These are phyloP conservation scores for Anoplolepis gracilipes DNA, from an alignment of 1,140 invertebrate species.

Conservation along the genomic window DNA sequence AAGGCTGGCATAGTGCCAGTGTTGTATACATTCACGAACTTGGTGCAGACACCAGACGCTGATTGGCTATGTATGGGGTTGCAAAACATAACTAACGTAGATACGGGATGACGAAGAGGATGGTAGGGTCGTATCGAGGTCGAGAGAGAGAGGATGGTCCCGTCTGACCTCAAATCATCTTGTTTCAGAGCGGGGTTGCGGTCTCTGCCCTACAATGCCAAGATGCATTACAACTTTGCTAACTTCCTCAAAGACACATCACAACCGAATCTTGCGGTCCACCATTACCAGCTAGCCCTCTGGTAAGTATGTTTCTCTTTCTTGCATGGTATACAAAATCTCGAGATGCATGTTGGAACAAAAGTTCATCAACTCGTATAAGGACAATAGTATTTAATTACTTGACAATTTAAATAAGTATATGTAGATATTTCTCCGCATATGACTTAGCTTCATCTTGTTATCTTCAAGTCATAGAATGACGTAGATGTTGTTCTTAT, in stretches of 20 bases:
- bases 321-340: neutral
- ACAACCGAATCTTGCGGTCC: conserved; percentile 89
- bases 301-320: conserved; percentile 87
- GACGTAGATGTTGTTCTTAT: neutral
- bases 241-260: conserved; percentile 93
- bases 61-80: conserved; percentile 42
- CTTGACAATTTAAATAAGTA: neutral
- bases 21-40: conserved; percentile 24
- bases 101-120: conserved; percentile 57
- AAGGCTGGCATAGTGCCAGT: conserved; percentile 71
- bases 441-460: neutral
- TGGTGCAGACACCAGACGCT: neutral
- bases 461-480: neutral
- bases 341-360: neutral
- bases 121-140: conserved; percentile 42
- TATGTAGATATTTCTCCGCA: neutral
- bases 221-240: conserved; percentile 96
- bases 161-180: conserved; percentile 66
- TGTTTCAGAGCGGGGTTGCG: conserved; percentile 92
- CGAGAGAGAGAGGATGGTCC: conserved; percentile 18
- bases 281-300: conserved; percentile 93
- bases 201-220: conserved; percentile 94
- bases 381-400: neutral
- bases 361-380: neutral
- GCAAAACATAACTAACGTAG: conserved; percentile 64